Percentiles rank a stretch among this genome's conserved stretches.
phyloP scores from a whole-genome alignment of 23 tunicate species.

The Phallusia fumigata region DNA sequence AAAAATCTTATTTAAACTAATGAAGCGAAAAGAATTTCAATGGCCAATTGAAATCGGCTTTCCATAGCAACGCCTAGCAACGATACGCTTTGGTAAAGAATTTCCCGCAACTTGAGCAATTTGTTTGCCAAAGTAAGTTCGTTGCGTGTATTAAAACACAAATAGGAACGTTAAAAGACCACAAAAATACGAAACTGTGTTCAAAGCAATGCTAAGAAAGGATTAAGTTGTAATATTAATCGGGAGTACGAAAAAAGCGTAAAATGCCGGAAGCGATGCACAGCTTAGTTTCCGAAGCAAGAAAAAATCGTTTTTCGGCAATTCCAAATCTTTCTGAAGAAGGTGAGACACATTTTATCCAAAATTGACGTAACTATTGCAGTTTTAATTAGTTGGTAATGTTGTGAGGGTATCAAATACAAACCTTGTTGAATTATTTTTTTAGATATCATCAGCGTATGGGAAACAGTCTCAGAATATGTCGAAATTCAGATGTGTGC shows the following conservation, averaged over 20 bases:
- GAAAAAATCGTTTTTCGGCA: conserved; percentile 65
- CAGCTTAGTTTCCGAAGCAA: conserved; percentile 69
- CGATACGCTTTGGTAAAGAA: background rate
- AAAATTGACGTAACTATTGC: no score
- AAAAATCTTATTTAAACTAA: background rate
- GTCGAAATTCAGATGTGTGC: conserved; percentile 74
- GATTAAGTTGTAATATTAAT: background rate
- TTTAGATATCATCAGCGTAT: conserved; percentile 82
- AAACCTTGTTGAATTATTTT: background rate
- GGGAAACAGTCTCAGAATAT: conserved; percentile 78
- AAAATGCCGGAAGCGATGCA: conserved; percentile 93
- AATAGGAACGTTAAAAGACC: background rate
- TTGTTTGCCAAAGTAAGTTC: background rate
- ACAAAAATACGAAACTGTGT: background rate
- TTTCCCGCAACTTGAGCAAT: conserved; percentile 11
- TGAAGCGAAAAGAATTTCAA: background rate
- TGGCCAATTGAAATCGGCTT: conserved; percentile 12
- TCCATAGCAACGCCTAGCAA: background rate
- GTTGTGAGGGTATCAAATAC: background rate
- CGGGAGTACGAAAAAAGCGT: background rate
- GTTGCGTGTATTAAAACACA: background rate
- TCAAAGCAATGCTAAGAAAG: background rate
- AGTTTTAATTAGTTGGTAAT: no score
- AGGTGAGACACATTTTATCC: conserved; percentile 55
- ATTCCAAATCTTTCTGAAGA: conserved; percentile 82